A percentile compares a stretch with the other conserved stretches of the same genome.
phyloP scores from a whole-genome alignment of 2,797 vertebrate genomes.

The Sphenopsis melanotis region DNA sequence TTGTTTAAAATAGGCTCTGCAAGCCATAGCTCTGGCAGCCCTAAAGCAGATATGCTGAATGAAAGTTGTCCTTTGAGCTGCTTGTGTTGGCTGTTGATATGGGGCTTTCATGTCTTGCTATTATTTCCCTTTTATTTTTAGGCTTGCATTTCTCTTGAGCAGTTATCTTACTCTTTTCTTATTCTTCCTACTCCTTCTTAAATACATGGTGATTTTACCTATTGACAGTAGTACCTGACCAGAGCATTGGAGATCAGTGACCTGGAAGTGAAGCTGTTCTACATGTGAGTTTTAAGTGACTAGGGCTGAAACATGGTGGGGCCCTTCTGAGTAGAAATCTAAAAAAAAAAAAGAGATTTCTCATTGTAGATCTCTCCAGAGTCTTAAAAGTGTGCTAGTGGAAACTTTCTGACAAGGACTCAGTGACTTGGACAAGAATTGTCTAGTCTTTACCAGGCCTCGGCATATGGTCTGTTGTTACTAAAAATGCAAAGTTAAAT shows the following conservation, averaged over 20 bases:
- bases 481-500: background rate
- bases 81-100: background rate
- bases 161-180: background rate
- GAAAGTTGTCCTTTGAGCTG: conserved; percentile 18
- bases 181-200: background rate
- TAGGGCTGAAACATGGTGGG: background rate
- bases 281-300: background rate
- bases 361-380: background rate
- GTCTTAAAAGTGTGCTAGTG: background rate
- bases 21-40: background rate
- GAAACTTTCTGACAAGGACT: background rate
- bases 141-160: background rate
- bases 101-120: background rate
- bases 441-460: background rate
- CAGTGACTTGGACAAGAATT: background rate
- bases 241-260: conserved; percentile 15
- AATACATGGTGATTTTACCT: background rate
- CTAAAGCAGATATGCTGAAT: conserved; percentile 5
- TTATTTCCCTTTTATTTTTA: background rate
- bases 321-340: background rate
- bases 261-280: conserved; percentile 45
- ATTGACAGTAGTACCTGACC: background rate
- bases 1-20: background rate
- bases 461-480: background rate
- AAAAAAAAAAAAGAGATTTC: background rate